Base-by-base conservation (phyloP, 2,888 invertebrate species). In the Punctoribates punctum region DNA sequence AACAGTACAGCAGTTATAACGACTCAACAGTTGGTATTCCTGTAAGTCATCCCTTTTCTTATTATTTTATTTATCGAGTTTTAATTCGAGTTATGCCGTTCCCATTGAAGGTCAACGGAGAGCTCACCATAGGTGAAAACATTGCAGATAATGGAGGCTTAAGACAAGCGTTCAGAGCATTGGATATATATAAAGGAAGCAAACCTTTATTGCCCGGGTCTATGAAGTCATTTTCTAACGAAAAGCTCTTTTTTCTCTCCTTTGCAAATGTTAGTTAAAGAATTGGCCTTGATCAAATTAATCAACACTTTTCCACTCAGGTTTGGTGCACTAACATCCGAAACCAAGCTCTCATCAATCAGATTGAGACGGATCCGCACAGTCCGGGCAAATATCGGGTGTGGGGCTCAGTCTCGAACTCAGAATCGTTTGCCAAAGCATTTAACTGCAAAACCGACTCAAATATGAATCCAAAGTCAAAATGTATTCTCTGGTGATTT, bases 81-180 rank as follows among this genome's bases (percentile, higher is more conserved):
- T n/a, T 29, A 42, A n/a, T 23, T 8, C 38, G 46, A 70, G 78
- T 67, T 23, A 6, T 67, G 5, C 1, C 6, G 29, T n/a, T 38
- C 17, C 6, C 6, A 11, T 60, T 23, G 15, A 5, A 79, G 75
- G 72, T 94, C 0, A 93, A 93, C 82, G 94, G 94, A 11, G 91
- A 91, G 80, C 91, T 91, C 83, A 94, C 94, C 0, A 85, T 94
- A 78, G 91, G 91, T 90, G 85, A 85, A 83, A 94, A 94, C 82
- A 94, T 94, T 79, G 94, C 94, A 0, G 94, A 94, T 82, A 94
- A 94, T 82, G 94, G 94, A 0, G 95, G 95, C 0, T 83, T 95
- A 0, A 92, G 93, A 82, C 93, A 94, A 0, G 67, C 67, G 3
- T 67, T 67, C n/a, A 67, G 20, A 67, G 67, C 67, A 38, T 11